A percentile compares a stretch with the other conserved stretches of the same genome.
Conservation (phyloP, 2,113 vertebrate species). For the Carollia perspicillata region DNA sequence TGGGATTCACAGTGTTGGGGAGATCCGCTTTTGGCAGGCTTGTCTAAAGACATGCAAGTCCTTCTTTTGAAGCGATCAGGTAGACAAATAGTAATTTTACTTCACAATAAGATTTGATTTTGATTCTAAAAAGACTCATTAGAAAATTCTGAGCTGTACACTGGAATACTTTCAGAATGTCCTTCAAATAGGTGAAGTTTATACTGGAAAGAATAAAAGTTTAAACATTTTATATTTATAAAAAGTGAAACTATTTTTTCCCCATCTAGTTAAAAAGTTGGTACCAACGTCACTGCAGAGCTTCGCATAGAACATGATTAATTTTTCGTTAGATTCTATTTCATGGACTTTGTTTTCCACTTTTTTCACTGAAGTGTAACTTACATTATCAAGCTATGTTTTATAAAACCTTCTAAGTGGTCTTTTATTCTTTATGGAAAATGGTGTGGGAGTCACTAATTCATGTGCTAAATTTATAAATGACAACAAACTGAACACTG, state of each 20-base stretch:
- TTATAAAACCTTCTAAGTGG: background rate
- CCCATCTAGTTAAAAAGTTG: constrained; percentile 6
- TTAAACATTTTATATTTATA: constrained; percentile 29
- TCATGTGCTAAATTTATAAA: background rate
- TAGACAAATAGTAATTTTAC: background rate
- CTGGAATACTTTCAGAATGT: constrained; percentile 20
- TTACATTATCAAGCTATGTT: background rate
- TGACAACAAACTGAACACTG: background rate
- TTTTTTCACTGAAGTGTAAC: background rate
- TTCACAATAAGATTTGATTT: background rate
- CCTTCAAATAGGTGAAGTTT: background rate
- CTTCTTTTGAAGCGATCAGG: background rate
- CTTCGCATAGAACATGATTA: background rate
- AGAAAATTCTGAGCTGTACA: background rate
- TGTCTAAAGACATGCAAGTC: background rate
- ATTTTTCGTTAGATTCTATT: background rate
- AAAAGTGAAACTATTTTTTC: constrained; percentile 1
- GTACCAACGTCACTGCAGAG: background rate
- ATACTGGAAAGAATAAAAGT: constrained; percentile 21
- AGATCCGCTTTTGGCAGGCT: background rate
- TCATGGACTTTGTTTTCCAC: background rate
- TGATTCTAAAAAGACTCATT: background rate
- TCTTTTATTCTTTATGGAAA: background rate
- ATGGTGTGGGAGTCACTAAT: background rate
- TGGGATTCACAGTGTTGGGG: background rate